Percentiles rank a stretch among this genome's conserved stretches.
Conservation (phyloP, 30 jellyfish, hydroid and myxozoan species). For the Hydra vulgaris region DNA sequence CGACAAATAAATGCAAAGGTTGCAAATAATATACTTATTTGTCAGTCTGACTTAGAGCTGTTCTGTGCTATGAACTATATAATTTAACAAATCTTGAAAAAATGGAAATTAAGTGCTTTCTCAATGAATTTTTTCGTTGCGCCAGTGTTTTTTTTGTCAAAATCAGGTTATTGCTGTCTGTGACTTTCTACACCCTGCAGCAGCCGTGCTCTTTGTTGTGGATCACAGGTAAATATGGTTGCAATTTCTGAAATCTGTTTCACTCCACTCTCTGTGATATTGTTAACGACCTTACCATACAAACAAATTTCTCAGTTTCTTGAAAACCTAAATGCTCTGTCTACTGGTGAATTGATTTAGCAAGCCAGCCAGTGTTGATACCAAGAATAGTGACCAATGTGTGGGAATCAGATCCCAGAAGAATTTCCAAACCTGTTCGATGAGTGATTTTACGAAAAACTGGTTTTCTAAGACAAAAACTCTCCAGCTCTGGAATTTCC, state of each 20-base stretch:
- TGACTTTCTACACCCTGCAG: neutral
- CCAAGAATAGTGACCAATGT: neutral
- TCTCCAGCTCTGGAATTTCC: neutral
- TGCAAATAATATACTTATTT: too few species aligned
- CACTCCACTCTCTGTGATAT: neutral
- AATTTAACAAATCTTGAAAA: neutral
- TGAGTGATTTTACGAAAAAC: neutral
- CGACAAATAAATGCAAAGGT: too few species aligned
- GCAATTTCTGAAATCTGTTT: neutral
- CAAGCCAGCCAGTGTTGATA: neutral
- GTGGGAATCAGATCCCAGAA: neutral
- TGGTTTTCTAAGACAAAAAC: neutral
- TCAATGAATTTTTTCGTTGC: neutral
- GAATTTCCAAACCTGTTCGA: neutral
- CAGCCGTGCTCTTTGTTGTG: neutral
- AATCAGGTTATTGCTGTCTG: neutral
- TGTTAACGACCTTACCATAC: neutral
- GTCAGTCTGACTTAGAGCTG: too few species aligned
- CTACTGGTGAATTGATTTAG: neutral
- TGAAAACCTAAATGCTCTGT: neutral
- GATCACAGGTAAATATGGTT: neutral
- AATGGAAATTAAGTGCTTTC: neutral
- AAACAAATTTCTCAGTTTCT: neutral
- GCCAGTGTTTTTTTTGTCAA: neutral
- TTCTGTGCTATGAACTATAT: too few species aligned